phyloP scores from a whole-genome alignment of 2,113 vertebrate species.

The Phrynocephalus versicolor region DNA sequence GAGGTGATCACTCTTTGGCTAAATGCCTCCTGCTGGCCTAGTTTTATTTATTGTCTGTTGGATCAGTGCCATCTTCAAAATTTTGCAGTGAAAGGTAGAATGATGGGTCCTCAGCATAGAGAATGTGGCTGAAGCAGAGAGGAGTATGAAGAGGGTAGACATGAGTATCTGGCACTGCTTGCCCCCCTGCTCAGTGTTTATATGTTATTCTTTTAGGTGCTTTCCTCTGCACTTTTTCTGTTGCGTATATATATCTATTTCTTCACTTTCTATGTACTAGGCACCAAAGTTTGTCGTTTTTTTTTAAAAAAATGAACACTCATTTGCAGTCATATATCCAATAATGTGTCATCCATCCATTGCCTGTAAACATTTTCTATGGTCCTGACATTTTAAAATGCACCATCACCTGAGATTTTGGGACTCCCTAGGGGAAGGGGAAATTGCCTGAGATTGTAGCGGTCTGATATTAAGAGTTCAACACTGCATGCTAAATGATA shows the following conservation, averaged over 20 bases:
- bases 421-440: not conserved
- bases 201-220: conserved; percentile 34
- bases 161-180: conserved; percentile 37
- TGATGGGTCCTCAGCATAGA: conserved; percentile 39
- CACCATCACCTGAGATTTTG: not conserved
- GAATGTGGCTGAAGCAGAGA: conserved; percentile 29
- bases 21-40: conserved; percentile 31
- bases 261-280: not conserved
- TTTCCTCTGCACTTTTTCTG: conserved; percentile 38
- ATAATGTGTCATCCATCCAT: not conserved
- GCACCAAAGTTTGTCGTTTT: not conserved
- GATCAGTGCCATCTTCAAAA: conserved; percentile 32
- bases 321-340: conserved; percentile 18
- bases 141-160: conserved; percentile 32
- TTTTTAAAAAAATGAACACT: conserved; percentile 13
- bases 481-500: conserved; percentile 1
- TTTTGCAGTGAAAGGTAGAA: conserved; percentile 43
- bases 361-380: not conserved
- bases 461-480: not conserved
- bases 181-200: conserved; percentile 46
- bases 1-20: conserved; percentile 38
- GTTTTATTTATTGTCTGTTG: conserved; percentile 27
- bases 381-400: not conserved
- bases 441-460: conserved; percentile 7
- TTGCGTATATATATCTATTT: not conserved